Base-by-base conservation (phyloP, 2,113 vertebrate species). In the Hucho hucho region DNA sequence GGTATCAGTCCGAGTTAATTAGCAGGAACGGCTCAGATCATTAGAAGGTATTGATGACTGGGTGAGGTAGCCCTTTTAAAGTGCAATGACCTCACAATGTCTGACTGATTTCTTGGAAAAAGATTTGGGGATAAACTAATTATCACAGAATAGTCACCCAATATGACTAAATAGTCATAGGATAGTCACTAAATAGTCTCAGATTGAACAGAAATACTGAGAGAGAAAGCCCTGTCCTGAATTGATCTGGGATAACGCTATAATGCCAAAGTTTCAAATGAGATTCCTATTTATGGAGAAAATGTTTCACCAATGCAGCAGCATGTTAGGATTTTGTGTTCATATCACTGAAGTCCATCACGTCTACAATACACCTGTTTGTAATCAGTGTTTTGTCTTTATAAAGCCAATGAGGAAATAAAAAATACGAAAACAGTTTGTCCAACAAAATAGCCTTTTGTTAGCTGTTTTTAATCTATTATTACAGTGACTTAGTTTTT, bases 371-470 rank as follows among this genome's bases (percentile, higher is more conserved):
- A 6, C 28, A 13, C 26, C 18, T 67, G 4, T 24, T 3, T 43
- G 37, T 43, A 26, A 3, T 61, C 74, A 28, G 67, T 70, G 29
- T 75, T 43, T 26, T 53, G 14, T 46, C 64, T 46, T 29, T 24
- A 22, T 61, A 11, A 14, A 63, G 75, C 20, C 29, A 47, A 28
- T 56, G 59, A 74, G n/a, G 66, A 70, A 64, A 26, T 69, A 14
- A 16, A 32, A 53, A 68, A 49, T 43, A 58, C 12, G 4, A 16
- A 72, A 78, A 81, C 84, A 87, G 90, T 93, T 92, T 93, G 93
- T 95, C 94, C 93, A 92, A 93, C 91, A 91, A 95, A 95, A 92
- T 79, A 86, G 81, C 88, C 84, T 89, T 92, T 93, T 83, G 81
- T 87, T 90, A 92, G 88, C 88, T 87, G 87, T 91, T 91, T 92